Base-by-base conservation (phyloP, 2,797 vertebrate species). In the Champsocephalus gunnari region DNA sequence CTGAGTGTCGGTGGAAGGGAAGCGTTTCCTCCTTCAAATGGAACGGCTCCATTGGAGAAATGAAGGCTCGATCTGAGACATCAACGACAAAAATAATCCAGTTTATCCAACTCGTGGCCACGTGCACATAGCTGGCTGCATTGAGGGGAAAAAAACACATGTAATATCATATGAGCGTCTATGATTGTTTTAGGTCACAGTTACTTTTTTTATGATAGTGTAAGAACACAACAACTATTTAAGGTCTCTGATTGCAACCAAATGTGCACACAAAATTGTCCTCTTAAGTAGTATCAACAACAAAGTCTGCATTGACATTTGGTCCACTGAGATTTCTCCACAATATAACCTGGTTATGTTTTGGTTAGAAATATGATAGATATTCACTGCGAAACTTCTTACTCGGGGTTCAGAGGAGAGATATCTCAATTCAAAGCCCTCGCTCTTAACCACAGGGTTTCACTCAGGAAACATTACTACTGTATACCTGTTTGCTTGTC, bases 1-100 rank as follows among this genome's bases (percentile, higher is more conserved):
- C 83, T 41, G 58, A 28, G 82, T 79, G 75, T 90, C 84, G 79
- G 80, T 54, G 66, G 65, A 80, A 70, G 65, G 60, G 77, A 67
- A 71, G 34, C 73, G 80, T 69, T n/a, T 81, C 82, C 79, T 83
- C 80, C 71, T 65, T 73, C 44, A 50, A 34, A 38, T 53, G 62
- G 24, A 69, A 66, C n/a, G 70, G 68, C 41, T 73, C 66, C 66
- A n/a, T 21, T 13, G 71, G 62, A 79, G 47, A 71, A 73, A 79
- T 47, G 21, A 67, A 73, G 19, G 74, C 45, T 49, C 6, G n/a
- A 21, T 54, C 2, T 4, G 38, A 71, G 56, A 51, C 17, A 3
- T 69, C 44, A 71, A 66, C 21, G 2, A 6, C 19, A 58, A 69
- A 28, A 0, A 47, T 62, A 7, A 62, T 73, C 43, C 57, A 54